Conservation (phyloP, 2,888 invertebrate genomes). For the Oligia latruncula region DNA sequence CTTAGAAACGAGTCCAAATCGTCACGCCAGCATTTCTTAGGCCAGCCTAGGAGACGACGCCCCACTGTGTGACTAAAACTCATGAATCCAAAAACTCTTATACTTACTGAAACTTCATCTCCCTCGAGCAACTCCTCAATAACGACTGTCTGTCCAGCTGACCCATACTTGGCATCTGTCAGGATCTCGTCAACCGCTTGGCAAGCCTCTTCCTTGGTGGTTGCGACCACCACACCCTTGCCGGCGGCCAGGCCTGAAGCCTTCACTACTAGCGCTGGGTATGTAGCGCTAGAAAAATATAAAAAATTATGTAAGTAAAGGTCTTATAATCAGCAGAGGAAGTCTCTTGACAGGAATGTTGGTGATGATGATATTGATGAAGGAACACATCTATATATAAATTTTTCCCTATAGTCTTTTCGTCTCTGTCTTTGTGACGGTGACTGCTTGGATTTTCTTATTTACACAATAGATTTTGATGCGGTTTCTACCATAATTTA, state of each 20-base stretch:
- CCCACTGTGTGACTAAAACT: no score
- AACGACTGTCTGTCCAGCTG: conserved; percentile 95
- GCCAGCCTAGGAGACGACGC: no score
- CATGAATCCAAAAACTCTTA: no score
- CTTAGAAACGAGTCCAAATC: no score
- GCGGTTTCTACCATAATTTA: neutral
- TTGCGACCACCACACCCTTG: conserved; percentile 98
- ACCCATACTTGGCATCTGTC: conserved; percentile 94
- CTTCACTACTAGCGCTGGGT: conserved; percentile 97
- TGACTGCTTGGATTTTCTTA: neutral
- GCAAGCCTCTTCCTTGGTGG: conserved; percentile 94
- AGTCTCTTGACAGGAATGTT: neutral
- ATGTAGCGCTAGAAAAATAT: conserved; percentile 91
- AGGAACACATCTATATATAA: neutral
- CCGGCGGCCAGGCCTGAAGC: conserved; percentile 99
- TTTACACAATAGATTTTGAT: neutral
- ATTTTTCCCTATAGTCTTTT: neutral
- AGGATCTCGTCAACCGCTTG: conserved; percentile 95
- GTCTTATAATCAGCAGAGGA: neutral
- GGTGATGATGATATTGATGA: neutral
- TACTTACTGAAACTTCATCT: conserved; percentile 97
- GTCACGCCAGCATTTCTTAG: no score
- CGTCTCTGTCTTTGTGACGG: neutral
- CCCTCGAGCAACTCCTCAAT: conserved; percentile 97
- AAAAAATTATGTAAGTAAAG: neutral